Evolutionary conservation across 2,797 vertebrate species (phyloP), one percentile per base, ranked within the genome.

Genomic region (Lateolabrax maculatus): DNA sequence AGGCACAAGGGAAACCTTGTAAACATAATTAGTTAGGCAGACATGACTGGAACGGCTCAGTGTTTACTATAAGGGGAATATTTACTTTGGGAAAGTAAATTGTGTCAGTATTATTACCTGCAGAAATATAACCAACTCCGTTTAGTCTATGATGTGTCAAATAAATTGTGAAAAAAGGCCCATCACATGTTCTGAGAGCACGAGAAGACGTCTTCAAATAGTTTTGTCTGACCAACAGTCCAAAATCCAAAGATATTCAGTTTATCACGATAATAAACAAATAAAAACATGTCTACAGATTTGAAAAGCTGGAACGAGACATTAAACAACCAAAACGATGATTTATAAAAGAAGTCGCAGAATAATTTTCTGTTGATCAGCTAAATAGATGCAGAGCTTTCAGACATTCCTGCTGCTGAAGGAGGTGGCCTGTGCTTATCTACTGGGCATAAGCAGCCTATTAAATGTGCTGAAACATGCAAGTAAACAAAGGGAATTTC

Each of bases 401-500:
- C 31, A 44, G 48, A 18, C 36, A n/a, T 34, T 63, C 25, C 21
- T 41, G 9, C 37, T 21, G 55, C 36, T 56, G 21, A 12, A 68
- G 67, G 36, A 49, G n/a, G 27, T n/a, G 57, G 16, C 29, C 41
- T 0, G 18, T 48, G 51, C 67, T 85, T 89, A 85, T 89, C 84
- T 84, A 0, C 53, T 19, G 2, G 31, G 5, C 31, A 46, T 66
- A 27, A 61, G 34, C 75, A 31, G 85, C 34, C 43, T 43, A 41
- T 80, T 55, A 80, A 83, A 87, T 78, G 75, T 84, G 80, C 78
- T 79, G 77, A 78, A 84, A 81, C 72, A 51, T 73, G 84, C 79
- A 43, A 76, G 84, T 84, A 82, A 81, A 89, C 87, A 90, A 90
- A 84, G 78, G 81, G 81, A 66, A 53, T 86, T 94, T 90, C 90